Conservation (phyloP, 2,113 vertebrate species). For the Jaculus jaculus region DNA sequence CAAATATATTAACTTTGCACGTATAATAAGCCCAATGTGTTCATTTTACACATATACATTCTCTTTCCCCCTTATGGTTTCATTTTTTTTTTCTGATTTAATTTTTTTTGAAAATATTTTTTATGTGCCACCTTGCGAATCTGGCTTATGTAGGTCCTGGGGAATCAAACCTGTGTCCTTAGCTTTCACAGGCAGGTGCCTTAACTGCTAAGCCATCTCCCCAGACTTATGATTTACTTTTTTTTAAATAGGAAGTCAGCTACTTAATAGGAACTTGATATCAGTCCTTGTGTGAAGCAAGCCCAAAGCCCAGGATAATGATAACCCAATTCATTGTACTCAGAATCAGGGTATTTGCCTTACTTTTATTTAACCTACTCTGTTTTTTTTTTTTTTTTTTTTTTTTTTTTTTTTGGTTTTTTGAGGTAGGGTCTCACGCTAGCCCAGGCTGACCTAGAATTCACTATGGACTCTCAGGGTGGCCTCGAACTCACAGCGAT, state of each 20-base stretch:
- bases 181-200: too few relatives aligned
- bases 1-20: not conserved
- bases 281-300: not conserved
- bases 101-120: too few relatives aligned
- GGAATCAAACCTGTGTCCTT: too few relatives aligned
- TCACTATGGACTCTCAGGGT: too few relatives aligned
- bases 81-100: not conserved
- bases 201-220: too few relatives aligned
- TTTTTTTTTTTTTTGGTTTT: too few relatives aligned
- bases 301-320: not conserved
- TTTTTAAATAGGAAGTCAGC: conserved; percentile 1
- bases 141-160: too few relatives aligned
- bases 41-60: not conserved
- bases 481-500: too few relatives aligned
- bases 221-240: too few relatives aligned
- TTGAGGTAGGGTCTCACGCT: too few relatives aligned
- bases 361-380: not conserved
- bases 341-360: not conserved
- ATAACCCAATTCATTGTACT: not conserved
- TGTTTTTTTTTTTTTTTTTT: conserved; percentile 5
- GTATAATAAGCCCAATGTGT: not conserved
- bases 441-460: too few relatives aligned
- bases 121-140: too few relatives aligned
- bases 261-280: not conserved
- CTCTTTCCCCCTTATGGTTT: not conserved